These are phyloP conservation scores for Enteromius fasciolatus DNA, from an alignment of 2,797 vertebrate species.

Conservation along the genomic window DNA sequence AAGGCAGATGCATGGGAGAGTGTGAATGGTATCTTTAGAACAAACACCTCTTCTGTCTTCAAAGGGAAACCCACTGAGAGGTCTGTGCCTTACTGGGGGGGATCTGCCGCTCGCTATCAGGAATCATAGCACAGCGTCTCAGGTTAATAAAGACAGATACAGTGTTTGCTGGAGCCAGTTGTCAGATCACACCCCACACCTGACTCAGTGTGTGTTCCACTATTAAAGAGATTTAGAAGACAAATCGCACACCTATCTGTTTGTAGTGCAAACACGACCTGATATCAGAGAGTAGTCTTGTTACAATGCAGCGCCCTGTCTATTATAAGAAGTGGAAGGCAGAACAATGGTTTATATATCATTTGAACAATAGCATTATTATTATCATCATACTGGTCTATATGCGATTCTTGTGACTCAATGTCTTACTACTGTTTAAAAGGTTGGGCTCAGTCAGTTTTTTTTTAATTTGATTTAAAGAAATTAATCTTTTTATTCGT, in stretches of 20 bases:
- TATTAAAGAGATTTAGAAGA: constrained; percentile 48
- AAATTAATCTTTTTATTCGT: background rate
- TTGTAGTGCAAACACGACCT: constrained; percentile 55
- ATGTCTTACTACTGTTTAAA: background rate
- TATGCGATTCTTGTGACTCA: background rate
- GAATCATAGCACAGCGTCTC: constrained; percentile 64
- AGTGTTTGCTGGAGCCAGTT: constrained; percentile 25
- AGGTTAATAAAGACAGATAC: constrained; percentile 14
- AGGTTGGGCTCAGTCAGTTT: background rate
- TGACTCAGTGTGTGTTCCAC: constrained; percentile 17
- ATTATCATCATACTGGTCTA: background rate
- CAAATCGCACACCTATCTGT: constrained; percentile 48
- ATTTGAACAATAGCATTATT: constrained; percentile 14
- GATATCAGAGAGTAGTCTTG: constrained; percentile 57
- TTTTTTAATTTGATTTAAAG: background rate
- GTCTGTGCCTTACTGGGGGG: constrained; percentile 62
- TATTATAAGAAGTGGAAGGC: background rate
- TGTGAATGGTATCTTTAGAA: constrained; percentile 59
- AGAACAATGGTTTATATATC: background rate
- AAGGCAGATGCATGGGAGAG: constrained; percentile 46
- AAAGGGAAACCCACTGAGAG: constrained; percentile 59
- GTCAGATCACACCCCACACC: constrained; percentile 6
- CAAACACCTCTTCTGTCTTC: constrained; percentile 53
- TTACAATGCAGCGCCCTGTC: background rate
- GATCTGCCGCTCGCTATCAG: constrained; percentile 49